These are phyloP conservation scores for Scrobipalpa atriplicella DNA, from an alignment of 2,888 invertebrate species.

Conservation along the genomic window DNA sequence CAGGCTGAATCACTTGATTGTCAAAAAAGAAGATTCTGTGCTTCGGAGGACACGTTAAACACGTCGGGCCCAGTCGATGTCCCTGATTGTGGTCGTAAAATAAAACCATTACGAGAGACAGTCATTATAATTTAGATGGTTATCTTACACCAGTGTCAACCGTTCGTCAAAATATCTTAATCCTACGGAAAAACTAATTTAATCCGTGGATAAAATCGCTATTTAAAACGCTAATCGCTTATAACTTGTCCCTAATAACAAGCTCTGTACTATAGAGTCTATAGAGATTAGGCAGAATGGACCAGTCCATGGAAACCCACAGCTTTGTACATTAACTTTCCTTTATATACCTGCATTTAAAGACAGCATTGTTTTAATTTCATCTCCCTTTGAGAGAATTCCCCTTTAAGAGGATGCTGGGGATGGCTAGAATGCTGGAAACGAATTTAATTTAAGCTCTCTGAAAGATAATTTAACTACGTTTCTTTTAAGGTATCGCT, in stretches of 20 bases:
- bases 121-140: no score
- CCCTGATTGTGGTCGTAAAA: no score
- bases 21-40: no score
- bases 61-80: no score
- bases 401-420: constrained; percentile 35
- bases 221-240: not conserved
- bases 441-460: constrained; percentile 13
- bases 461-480: not conserved
- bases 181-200: no score
- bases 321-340: constrained; percentile 76
- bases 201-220: no score
- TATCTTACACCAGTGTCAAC: no score
- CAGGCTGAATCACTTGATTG: no score
- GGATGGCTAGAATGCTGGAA: constrained; percentile 1
- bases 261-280: no score
- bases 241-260: constrained; percentile 39
- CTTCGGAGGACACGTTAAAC: no score
- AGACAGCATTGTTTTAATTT: constrained; percentile 63
- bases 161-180: no score
- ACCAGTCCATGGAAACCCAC: constrained; percentile 65
- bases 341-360: constrained; percentile 72
- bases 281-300: constrained; percentile 67
- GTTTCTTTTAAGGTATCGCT: not conserved
- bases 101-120: no score
- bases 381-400: constrained; percentile 50